Percentiles rank a stretch among this genome's conserved stretches.
Conservation (phyloP, 2,888 invertebrate genomes). For the Synergus japonicus region DNA sequence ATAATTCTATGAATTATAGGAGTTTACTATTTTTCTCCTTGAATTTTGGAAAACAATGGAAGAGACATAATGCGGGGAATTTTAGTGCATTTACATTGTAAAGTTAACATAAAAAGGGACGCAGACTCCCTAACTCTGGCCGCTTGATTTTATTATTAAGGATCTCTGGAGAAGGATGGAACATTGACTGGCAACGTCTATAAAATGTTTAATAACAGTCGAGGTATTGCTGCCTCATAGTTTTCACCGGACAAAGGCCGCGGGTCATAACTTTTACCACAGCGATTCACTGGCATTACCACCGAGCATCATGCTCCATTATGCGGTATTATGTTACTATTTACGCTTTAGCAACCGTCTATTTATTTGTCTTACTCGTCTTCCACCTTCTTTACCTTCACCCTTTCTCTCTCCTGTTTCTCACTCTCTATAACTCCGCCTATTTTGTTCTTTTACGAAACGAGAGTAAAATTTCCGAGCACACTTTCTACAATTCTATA, state of each 20-base stretch:
- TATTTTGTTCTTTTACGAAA: constrained; percentile 21
- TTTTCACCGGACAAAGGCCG: constrained; percentile 65
- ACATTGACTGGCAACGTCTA: constrained; percentile 52
- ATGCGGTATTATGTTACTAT: constrained; percentile 76
- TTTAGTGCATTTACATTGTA: not conserved
- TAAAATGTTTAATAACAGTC: constrained; percentile 64
- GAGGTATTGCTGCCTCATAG: constrained; percentile 56
- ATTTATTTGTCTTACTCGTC: constrained; percentile 72
- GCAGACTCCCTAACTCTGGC: not conserved
- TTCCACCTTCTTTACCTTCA: constrained; percentile 47
- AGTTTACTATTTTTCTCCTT: not conserved
- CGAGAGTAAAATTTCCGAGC: constrained; percentile 5
- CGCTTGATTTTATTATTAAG: constrained; percentile 43
- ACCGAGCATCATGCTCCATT: constrained; percentile 72
- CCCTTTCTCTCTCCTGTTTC: constrained; percentile 33
- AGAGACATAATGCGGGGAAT: not conserved
- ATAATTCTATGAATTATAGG: not conserved
- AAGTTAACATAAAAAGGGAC: not conserved
- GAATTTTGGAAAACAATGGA: not conserved
- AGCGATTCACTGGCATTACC: constrained; percentile 67
- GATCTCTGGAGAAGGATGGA: constrained; percentile 38
- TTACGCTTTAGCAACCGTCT: constrained; percentile 71
- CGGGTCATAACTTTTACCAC: constrained; percentile 67
- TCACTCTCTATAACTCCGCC: constrained; percentile 34
- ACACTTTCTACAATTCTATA: not conserved